Conservation (phyloP, 2,113 vertebrate genomes). For the Tragelaphus imberbis region DNA sequence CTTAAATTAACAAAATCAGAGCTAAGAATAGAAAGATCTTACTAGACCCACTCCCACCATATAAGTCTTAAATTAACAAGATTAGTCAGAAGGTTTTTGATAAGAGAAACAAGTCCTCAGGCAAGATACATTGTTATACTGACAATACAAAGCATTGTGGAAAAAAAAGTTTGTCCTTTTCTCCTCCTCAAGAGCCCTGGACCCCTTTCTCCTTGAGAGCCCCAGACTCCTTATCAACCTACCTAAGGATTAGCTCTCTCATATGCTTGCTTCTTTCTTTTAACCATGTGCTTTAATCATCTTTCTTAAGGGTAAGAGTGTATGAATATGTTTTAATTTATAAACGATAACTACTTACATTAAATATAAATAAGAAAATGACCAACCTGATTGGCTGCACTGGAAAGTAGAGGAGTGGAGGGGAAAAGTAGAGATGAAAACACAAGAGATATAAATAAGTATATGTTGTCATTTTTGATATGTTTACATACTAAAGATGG, state of each 20-base stretch:
- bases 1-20: neutral
- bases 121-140: neutral
- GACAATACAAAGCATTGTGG: neutral
- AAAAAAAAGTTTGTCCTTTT: neutral
- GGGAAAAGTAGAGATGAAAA: neutral
- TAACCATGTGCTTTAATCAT: neutral
- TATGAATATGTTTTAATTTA: neutral
- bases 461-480: neutral
- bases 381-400: accelerated
- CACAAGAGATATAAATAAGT: neutral
- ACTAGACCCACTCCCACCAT: neutral
- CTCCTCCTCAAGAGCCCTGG: neutral
- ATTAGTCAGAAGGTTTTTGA: neutral
- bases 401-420: neutral
- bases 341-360: neutral
- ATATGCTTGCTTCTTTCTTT: slow-evolving; percentile 12
- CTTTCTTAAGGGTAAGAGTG: neutral
- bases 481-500: neutral
- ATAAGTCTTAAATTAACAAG: neutral
- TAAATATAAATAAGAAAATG: neutral
- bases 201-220: neutral
- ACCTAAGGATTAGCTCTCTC: neutral
- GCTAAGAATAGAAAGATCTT: neutral
- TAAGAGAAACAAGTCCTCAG: neutral
- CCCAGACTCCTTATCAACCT: neutral